Base-by-base conservation (phyloP, 53 echinoderm and acorn worm species). In the Echinometra lucunter region DNA sequence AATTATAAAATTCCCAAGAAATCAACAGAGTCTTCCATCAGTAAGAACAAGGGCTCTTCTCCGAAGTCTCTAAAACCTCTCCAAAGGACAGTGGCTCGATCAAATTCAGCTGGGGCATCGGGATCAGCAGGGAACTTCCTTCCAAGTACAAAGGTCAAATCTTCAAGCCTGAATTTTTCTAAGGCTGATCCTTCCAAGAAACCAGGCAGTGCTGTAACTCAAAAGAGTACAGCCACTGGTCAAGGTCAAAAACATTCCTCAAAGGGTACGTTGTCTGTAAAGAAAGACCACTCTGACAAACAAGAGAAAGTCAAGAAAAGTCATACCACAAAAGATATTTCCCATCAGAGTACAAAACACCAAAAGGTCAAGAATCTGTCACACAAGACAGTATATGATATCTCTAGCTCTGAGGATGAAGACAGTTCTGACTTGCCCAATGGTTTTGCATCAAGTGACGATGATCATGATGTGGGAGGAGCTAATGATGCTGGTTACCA, bases 321-420 rank as follows among this genome's bases (percentile, higher is more conserved):
- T 78, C 78, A 40, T 3, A 19, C 6, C 3, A 8, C 42, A 1
- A 78, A 23, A 78, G 42, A 40, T 42, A 21, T 42, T 6, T 2
- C 78, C 42, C 42, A 40, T 38, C 40, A 78, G 40, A 78, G 23
- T 42, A 38, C 12, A 78, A 78, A 40, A 8, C 42, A 78, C 13
- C 42, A 21, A 42, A 19, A 9, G 38, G 42, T 37, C 13, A 78
- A 42, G 35, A 78, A 19, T 78, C 78, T 38, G 38, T 78, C 78
- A 78, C 78, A 2, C 42, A 34, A 38, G 42, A 38, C 1, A 78
- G 21, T 19, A 21, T 32, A 89, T 18, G 45, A 16, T 6, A 8
- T 60, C 35, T 47, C 75, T 40, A 94, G 47, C 67, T 94, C 94
- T 57, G 93, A 93, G 35, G 56, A 78, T 34, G 55, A 32, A 18